Evolutionary conservation across 2,797 vertebrate genomes (phyloP).

Genomic region (Helostoma temminkii): DNA sequence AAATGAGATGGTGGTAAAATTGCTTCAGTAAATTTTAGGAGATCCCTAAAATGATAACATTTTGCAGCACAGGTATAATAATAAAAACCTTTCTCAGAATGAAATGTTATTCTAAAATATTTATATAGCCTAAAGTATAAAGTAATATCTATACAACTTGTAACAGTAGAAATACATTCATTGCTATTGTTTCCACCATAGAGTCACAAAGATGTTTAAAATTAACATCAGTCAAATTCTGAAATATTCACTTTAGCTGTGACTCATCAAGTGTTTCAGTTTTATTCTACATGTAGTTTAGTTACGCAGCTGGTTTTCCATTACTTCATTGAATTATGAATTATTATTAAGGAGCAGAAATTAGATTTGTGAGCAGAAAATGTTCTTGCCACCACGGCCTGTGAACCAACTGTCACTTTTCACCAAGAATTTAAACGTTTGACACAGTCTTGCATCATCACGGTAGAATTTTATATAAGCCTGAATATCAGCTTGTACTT

Average conservation of each 20-base stretch:
- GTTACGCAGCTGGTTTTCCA: slow-evolving; percentile 26
- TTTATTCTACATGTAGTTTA: slow-evolving; percentile 8
- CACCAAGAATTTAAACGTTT: slow-evolving; percentile 20
- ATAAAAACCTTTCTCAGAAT: not conserved
- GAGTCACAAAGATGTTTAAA: slow-evolving; percentile 1
- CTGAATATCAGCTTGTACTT: slow-evolving; percentile 2
- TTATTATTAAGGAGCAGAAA: slow-evolving; percentile 10
- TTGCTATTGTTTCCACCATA: not conserved
- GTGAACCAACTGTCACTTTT: slow-evolving; percentile 14
- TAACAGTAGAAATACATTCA: not conserved
- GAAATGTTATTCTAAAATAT: no score
- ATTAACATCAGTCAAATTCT: slow-evolving; percentile 15
- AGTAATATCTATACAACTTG: no score
- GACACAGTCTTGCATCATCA: slow-evolving; percentile 39
- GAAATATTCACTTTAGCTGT: slow-evolving; percentile 30
- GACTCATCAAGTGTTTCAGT: slow-evolving; percentile 42
- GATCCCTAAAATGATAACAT: no score
- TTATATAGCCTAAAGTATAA: no score
- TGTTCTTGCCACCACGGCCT: slow-evolving; percentile 18
- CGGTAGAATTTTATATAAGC: slow-evolving; percentile 24
- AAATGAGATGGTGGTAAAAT: no score
- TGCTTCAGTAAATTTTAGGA: no score
- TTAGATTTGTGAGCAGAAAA: slow-evolving; percentile 18
- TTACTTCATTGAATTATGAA: slow-evolving; percentile 24
- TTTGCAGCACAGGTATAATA: not conserved